These are phyloP conservation scores for Drosophila mimetica DNA, from an alignment of 2,888 invertebrate species.

Conservation along the genomic window DNA sequence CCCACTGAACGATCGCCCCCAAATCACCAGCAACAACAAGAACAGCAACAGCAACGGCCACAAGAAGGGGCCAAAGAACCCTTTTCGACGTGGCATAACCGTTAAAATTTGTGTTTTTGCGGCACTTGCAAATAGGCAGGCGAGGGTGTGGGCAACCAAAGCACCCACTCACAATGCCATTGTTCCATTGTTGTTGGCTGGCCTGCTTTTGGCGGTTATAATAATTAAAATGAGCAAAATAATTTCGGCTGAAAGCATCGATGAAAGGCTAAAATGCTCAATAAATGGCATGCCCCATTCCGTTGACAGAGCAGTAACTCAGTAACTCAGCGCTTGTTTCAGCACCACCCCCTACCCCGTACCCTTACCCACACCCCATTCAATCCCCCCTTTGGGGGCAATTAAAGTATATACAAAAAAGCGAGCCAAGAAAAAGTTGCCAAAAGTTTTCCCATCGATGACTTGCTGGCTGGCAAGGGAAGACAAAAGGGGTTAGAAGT, in stretches of 20 bases:
- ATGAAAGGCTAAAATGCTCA: slow-evolving; percentile 79
- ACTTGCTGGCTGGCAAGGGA: slow-evolving; percentile 45
- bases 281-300: slow-evolving; percentile 58
- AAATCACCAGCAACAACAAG: slow-evolving; percentile 2
- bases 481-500: slow-evolving; percentile 5
- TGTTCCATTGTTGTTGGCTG: slow-evolving; percentile 49
- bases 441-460: slow-evolving; percentile 76
- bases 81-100: slow-evolving; percentile 56
- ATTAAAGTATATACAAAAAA: slow-evolving; percentile 72
- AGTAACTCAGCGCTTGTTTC: slow-evolving; percentile 64
- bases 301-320: slow-evolving; percentile 51
- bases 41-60: slow-evolving; percentile 2
- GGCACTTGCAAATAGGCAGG: slow-evolving; percentile 35
- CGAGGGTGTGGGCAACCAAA: neutral
- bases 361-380: too few species aligned
- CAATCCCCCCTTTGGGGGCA: slow-evolving; percentile 68
- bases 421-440: slow-evolving; percentile 67
- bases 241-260: slow-evolving; percentile 77
- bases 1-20: slow-evolving; percentile 3
- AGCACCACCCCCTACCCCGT: too few species aligned
- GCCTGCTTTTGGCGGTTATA: slow-evolving; percentile 72
- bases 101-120: slow-evolving; percentile 71
- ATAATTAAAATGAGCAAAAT: slow-evolving; percentile 80
- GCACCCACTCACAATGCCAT: slow-evolving; percentile 11
- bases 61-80: slow-evolving; percentile 16